phyloP scores from a whole-genome alignment of 2,797 vertebrate genomes.

The Lepidocolaptes lacrymiger region DNA sequence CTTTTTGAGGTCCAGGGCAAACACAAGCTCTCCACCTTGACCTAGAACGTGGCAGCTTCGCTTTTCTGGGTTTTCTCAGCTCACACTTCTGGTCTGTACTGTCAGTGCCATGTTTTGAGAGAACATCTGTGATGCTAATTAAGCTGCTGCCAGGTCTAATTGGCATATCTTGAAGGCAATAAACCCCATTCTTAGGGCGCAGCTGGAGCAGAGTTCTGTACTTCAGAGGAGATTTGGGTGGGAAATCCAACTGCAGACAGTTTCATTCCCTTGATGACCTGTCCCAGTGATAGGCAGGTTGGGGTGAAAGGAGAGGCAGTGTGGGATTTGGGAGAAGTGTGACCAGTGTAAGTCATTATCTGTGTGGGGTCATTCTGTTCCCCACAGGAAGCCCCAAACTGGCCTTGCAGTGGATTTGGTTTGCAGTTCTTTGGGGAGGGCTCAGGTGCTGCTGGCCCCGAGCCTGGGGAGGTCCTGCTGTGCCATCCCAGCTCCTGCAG shows the following conservation, averaged over 20 bases:
- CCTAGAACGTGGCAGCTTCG: background rate
- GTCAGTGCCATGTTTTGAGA: background rate
- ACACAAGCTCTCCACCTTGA: background rate
- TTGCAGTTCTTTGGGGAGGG: background rate
- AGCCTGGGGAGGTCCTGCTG: background rate
- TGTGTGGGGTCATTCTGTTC: background rate
- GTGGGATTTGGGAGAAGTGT: background rate
- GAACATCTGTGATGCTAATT: background rate
- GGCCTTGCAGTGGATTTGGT: background rate
- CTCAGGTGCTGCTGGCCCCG: background rate
- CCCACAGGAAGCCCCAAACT: background rate
- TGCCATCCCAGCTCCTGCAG: background rate
- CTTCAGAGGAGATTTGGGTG: background rate
- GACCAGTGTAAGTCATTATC: background rate
- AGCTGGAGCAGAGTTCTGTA: background rate
- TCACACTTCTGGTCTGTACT: background rate
- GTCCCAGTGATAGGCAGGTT: background rate
- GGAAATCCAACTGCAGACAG: background rate
- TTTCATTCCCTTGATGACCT: background rate
- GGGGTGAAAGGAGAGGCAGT: background rate
- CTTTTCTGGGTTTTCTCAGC: background rate
- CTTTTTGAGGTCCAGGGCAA: background rate
- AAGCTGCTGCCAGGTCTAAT: background rate
- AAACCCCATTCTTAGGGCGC: background rate
- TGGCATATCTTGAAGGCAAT: background rate